Evolutionary conservation across 1,140 invertebrate species (phyloP), one percentile per base, ranked within the genome.

Genomic region (Brachionus paranguensis): DNA sequence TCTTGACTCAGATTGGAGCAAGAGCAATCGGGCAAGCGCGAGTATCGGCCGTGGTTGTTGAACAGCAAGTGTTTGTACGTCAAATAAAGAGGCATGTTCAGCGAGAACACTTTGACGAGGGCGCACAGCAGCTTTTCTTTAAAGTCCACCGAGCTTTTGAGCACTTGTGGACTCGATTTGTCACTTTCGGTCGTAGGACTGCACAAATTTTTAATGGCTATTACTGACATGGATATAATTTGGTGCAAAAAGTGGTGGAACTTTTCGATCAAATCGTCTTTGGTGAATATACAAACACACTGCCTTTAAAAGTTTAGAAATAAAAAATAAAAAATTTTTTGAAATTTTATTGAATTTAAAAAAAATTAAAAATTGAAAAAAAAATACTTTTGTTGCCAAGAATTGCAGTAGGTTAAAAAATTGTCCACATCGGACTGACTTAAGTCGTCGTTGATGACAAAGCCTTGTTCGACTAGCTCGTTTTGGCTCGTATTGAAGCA

Each of bases 221-320:
- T 20, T 12, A 76, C n/a, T 24, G 72, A 76, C 20, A 81, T 2
- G 7, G 50, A 41, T 20, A 81, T 81, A 1, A 81, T 29, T 14
- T 81, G 55, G 50, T 81, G 78, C 20, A 81, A 24, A 45, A 64
- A 81, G 37, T 81, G 78, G 33, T 68, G 78, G 33, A 81, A 81
- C 27, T 64, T 81, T 64, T 81, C 64, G 10, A 43, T 41, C 2
- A 81, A 14, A 24, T 68, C 78, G 20, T 64, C 53, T 43, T 81
- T 64, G 24, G 50, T 29, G 33, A 81, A 81, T 81, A 81, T 29
- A 60, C 78, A 81, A 8, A 64, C 53, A 68, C 78, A 81, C 10
- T 60, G 78, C 20, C 78, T 81, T 81, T n/a, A 55, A 37, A 37
- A 41, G 7, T 17, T 8, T 45, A 47, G 24, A n/a, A n/a, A n/a